Percentiles rank a stretch among this genome's conserved stretches.
phyloP scores from a whole-genome alignment of 2,797 vertebrate species.

The Hydrolagus colliei region DNA sequence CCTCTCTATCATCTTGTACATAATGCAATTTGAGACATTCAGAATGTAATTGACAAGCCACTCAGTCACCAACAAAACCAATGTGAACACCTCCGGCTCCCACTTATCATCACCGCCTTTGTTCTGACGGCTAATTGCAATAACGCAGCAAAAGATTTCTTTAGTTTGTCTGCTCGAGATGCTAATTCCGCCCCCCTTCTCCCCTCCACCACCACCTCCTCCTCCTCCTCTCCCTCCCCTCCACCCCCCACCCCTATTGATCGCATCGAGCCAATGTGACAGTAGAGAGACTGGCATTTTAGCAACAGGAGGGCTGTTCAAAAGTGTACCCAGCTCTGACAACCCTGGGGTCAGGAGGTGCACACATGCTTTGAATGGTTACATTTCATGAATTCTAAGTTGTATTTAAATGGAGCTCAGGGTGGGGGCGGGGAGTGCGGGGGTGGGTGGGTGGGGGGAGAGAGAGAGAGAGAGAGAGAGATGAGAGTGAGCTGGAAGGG shows the following conservation, averaged over 20 bases:
- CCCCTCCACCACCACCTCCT: no score
- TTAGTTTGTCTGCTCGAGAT: background rate
- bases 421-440: background rate
- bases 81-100: background rate
- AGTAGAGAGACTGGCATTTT: background rate
- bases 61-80: no score
- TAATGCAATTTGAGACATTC: no score
- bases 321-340: background rate
- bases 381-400: constrained; percentile 18
- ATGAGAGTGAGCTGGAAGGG: background rate
- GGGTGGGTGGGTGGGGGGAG: no score
- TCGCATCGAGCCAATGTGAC: background rate
- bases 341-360: background rate
- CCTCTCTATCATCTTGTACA: no score
- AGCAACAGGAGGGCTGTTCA: background rate
- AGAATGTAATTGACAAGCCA: no score
- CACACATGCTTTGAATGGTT: background rate
- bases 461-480: no score
- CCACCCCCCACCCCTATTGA: no score
- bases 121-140: background rate
- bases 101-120: background rate
- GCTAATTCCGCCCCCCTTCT: background rate
- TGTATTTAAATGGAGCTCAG: background rate
- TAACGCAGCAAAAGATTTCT: background rate
- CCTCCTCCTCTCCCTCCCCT: no score